Evolutionary conservation across 1,140 invertebrate genomes (phyloP), one percentile per base, ranked within the genome.

Genomic region (Drosophila eugracilis): DNA sequence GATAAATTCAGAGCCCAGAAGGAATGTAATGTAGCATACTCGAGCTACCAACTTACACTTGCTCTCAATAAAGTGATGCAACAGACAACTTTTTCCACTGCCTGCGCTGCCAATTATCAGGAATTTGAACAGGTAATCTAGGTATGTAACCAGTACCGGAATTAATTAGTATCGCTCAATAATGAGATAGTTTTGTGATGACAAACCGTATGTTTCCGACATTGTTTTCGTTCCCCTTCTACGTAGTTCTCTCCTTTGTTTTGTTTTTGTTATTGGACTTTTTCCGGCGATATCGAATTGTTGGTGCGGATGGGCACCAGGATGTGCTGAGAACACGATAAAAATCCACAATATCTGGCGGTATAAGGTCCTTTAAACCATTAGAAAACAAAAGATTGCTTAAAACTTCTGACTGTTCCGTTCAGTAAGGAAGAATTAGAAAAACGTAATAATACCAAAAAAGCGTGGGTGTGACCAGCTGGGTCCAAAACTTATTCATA

Each of bases 61-160:
- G 89, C 96, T 97, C 92, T 97, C 97, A 86, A 97, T 97, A 90
- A 98, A 98, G 92, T 97, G 97, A 84, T 97, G 95, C 26, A 98
- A 92, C 14, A 98, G 93, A 92, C 97, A 97, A 48, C 97, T 97
- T 91, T 98, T 98, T 45, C 97, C 97, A 70, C 96, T 96, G 53
- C 96, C 96, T 86, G 95, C 94, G 93, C 95, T 96, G 47, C 96
- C 96, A 91, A 96, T 97, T 12, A 97, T 95, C 45, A 97, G 92
- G 91, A 97, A 97, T 93, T 96, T 97, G 91, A 96, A 96, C 47
- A 97, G 92, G 91, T 96, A 97, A 94, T 96, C 96, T 95, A 91
- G 41, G 5, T 41, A 30, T 32, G 45, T 15, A 32, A 17, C 15
- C 32, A 10, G 42, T 28, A 71, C 22, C 19, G 22, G 14, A 53